A percentile compares a stretch with the other conserved stretches of the same genome.
These are phyloP conservation scores for Charanyca ferruginea DNA, from an alignment of 2,888 invertebrate genomes.

Conservation along the genomic window DNA sequence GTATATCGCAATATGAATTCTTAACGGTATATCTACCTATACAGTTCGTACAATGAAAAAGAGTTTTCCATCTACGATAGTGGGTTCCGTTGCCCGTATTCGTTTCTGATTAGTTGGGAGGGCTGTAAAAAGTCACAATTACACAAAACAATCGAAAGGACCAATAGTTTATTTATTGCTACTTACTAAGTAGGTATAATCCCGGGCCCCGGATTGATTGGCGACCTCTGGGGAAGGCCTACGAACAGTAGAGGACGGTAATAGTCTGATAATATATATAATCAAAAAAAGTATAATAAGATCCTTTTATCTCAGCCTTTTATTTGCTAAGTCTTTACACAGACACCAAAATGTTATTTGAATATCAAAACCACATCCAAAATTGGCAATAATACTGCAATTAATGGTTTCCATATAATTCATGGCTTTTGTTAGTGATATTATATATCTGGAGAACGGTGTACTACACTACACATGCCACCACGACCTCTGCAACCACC, in stretches of 20 bases:
- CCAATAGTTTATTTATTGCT: neutral
- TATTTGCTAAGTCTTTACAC: neutral
- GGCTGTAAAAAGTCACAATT: slow-evolving; percentile 2
- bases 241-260: too few relatives aligned
- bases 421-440: neutral
- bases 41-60: neutral
- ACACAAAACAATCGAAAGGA: slow-evolving; percentile 9
- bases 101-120: slow-evolving; percentile 20
- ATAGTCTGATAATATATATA: too few relatives aligned
- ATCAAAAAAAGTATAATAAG: too few relatives aligned
- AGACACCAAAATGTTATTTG: neutral
- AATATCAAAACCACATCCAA: neutral
- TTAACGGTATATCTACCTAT: neutral
- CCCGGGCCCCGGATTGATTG: too few relatives aligned
- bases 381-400: neutral
- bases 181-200: neutral
- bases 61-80: neutral
- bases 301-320: neutral
- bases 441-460: neutral
- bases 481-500: neutral
- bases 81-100: neutral
- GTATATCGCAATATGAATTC: slow-evolving; percentile 5
- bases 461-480: too few relatives aligned
- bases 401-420: neutral
- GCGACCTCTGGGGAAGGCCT: too few relatives aligned